These are phyloP conservation scores for Thymallus thymallus DNA, from an alignment of 2,113 vertebrate genomes.

Conservation along the genomic window DNA sequence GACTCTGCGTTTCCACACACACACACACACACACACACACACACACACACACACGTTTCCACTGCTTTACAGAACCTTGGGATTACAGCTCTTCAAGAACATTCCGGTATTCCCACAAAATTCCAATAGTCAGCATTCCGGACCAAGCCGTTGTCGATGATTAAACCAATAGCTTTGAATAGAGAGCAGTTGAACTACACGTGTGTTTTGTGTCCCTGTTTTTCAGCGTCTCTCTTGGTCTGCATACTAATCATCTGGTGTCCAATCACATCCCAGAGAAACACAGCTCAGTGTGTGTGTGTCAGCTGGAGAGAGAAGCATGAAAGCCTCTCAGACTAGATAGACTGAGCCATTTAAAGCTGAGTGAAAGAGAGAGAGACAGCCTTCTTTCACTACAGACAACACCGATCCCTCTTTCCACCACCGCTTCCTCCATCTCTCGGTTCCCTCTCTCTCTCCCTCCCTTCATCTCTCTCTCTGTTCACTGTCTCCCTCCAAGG, in stretches of 20 bases:
- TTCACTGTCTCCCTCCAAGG: constrained; percentile 38
- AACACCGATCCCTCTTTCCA: constrained; percentile 35
- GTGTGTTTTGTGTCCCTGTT: constrained; percentile 8
- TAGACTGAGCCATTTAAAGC: constrained; percentile 64
- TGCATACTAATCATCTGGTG: constrained; percentile 50
- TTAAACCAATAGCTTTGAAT: constrained; percentile 5
- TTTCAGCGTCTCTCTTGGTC: constrained; percentile 16
- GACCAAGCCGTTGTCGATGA: constrained; percentile 37
- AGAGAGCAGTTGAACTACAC: not conserved
- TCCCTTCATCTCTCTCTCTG: constrained; percentile 21
- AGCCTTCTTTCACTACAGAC: constrained; percentile 58
- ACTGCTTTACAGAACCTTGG: constrained; percentile 36
- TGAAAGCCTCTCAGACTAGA: constrained; percentile 69
- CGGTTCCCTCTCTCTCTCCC: constrained; percentile 5
- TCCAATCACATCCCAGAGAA: constrained; percentile 48
- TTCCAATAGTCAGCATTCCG: constrained; percentile 46
- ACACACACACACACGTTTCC: constrained; percentile 5
- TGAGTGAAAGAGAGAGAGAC: constrained; percentile 50
- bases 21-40: constrained; percentile 6
- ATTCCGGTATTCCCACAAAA: constrained; percentile 38
- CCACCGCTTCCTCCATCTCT: constrained; percentile 24
- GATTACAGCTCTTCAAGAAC: constrained; percentile 35
- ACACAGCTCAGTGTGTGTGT: constrained; percentile 36
- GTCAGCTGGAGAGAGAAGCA: constrained; percentile 64
- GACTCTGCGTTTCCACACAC: constrained; percentile 51